A percentile compares a stretch with the other conserved stretches of the same genome.
Conservation (phyloP, 2,888 invertebrate genomes). For the Dasypogon diadema region DNA sequence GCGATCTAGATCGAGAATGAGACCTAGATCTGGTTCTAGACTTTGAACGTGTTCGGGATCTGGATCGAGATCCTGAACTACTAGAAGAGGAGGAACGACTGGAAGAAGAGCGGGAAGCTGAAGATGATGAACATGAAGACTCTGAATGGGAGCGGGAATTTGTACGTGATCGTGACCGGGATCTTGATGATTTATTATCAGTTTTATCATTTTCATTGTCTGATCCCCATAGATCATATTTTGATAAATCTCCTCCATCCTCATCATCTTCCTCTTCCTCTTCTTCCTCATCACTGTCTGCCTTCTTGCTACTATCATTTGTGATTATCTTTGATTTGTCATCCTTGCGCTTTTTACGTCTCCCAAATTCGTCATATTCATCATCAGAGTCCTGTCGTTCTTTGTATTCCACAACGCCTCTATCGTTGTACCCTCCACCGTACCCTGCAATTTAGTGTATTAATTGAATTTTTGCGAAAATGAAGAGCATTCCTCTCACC, state of each 20-base stretch:
- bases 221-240: constrained; percentile 83
- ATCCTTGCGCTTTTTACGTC: constrained; percentile 71
- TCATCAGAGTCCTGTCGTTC: constrained; percentile 90
- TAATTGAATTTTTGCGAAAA: no score
- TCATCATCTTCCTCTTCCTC: constrained; percentile 72
- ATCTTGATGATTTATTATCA: constrained; percentile 46
- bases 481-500: constrained; percentile 64
- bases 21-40: constrained; percentile 57
- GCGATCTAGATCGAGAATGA: constrained; percentile 56
- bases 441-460: constrained; percentile 73
- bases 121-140: constrained; percentile 54
- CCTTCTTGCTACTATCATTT: constrained; percentile 49
- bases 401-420: constrained; percentile 96
- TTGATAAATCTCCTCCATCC: constrained; percentile 79
- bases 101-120: constrained; percentile 38
- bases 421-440: constrained; percentile 94
- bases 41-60: constrained; percentile 10
- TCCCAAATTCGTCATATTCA: constrained; percentile 95
- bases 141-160: constrained; percentile 60
- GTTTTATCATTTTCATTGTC: constrained; percentile 69
- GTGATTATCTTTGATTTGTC: constrained; percentile 15
- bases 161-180: constrained; percentile 45
- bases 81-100: constrained; percentile 30
- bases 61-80: constrained; percentile 20
- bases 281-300: constrained; percentile 67